Evolutionary conservation across 1,140 invertebrate species (phyloP), one percentile per base, ranked within the genome.

Genomic region (Neodiprion fabricii): DNA sequence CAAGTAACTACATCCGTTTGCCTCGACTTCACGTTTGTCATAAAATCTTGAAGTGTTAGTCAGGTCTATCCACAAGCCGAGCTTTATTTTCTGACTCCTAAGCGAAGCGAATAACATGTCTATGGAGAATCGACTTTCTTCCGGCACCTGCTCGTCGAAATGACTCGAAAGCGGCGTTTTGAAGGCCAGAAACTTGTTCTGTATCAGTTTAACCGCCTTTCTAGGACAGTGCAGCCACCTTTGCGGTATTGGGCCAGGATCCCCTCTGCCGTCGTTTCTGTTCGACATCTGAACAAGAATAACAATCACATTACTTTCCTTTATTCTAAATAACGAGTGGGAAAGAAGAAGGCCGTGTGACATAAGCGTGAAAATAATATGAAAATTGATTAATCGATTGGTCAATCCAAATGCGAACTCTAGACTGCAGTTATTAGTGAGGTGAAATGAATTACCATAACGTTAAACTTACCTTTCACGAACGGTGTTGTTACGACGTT

Each of bases 31-130:
- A 21, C 89, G 84, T 76, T 93, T 94, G 77, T 97, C 90, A 85
- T 99, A 99, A 88, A 98, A 99, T 73, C 98, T 90, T 74, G 89
- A 92, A 7, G 98, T 99, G 83, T 99, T 98, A 7, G 98, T 99
- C 68, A 99, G 89, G 88, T 99, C 97, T 75, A 99, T 95, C 96
- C 98, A 97, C 17, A 99, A 85, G 1, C 98, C 98, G 70, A 99
- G 87, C 82, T 96, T 97, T 11, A 93, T 92, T 88, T 95, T 95
- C 74, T 93, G 89, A 48, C 89, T 91, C 84, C 93, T 94, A 79
- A 94, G 91, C 21, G 91, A 91, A 28, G 91, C 87, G 76, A 97
- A 93, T 14, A 98, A 85, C 95, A 98, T 97, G 68, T 93, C 91
- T 1, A 97, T 91, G n/a, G 91, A 91, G 87, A 98, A 99, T 10